Evolutionary conservation across 1,140 invertebrate genomes (phyloP).

Genomic region (Pteromalus puparum): DNA sequence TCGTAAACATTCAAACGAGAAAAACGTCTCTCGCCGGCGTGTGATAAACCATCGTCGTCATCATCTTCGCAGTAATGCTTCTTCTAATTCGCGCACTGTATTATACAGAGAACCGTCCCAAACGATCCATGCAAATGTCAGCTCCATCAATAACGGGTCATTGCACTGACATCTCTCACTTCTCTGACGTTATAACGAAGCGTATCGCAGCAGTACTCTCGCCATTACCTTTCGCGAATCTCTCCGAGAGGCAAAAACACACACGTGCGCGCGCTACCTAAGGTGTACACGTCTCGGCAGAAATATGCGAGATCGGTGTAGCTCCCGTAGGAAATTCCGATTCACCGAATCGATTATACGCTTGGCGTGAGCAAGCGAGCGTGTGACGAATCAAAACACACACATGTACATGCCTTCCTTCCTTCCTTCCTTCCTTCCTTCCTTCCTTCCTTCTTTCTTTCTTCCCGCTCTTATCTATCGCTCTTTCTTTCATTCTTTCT

Average conservation of each 20-base stretch:
- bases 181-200: not conserved
- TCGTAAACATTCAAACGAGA: too few species aligned
- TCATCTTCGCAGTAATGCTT: too few species aligned
- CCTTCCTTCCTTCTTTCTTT: not conserved
- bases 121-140: not conserved
- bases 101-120: too few species aligned
- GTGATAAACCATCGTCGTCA: too few species aligned
- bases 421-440: not conserved
- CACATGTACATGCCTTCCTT: not conserved
- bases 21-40: too few species aligned
- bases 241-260: not conserved
- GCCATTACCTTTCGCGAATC: not conserved
- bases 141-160: conserved; percentile 4
- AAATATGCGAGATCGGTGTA: not conserved
- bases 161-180: not conserved
- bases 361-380: not conserved
- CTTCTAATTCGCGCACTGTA: too few species aligned
- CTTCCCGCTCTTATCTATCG: not conserved
- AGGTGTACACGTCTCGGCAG: not conserved
- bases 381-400: conserved; percentile 8
- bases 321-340: conserved; percentile 24
- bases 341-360: conserved; percentile 32
- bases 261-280: not conserved
- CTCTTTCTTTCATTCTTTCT: not conserved
- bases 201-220: not conserved